These are phyloP conservation scores for Lordiphosa mommai DNA, from an alignment of 1,140 invertebrate species.

Conservation along the genomic window DNA sequence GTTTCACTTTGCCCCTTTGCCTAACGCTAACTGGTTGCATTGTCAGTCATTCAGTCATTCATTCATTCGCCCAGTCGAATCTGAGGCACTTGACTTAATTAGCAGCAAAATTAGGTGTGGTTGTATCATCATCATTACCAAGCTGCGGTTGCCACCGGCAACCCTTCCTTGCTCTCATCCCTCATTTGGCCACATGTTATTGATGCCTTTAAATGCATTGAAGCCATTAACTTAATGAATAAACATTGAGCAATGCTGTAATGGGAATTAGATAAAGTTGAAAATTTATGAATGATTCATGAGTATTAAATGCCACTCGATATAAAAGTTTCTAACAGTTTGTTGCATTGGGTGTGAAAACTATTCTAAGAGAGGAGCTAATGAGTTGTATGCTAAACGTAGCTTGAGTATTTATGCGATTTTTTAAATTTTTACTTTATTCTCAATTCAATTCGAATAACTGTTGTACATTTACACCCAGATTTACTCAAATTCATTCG, in stretches of 20 bases:
- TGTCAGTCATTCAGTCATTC: constrained; percentile 1
- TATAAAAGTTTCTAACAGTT: no score
- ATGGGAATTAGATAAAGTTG: not conserved
- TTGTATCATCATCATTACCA: not conserved
- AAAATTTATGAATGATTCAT: no score
- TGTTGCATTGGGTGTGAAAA: not conserved
- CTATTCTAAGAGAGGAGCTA: no score
- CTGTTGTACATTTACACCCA: no score
- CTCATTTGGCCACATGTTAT: not conserved
- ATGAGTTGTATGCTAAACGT: no score
- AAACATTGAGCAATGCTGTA: not conserved
- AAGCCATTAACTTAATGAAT: not conserved
- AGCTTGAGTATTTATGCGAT: no score
- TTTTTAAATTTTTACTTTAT: no score
- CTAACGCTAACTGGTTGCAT: constrained; percentile 2
- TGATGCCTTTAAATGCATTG: not conserved
- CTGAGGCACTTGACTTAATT: constrained; percentile 45
- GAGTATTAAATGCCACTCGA: no score
- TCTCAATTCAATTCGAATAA: no score
- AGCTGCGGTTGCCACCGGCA: not conserved
- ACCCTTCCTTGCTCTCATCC: no score
- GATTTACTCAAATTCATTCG: no score
- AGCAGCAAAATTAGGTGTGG: constrained; percentile 40
- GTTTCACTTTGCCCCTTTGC: not conserved
- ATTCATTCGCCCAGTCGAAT: not conserved